Evolutionary conservation across 1,140 invertebrate genomes (phyloP).

Genomic region (Heliconius congener): DNA sequence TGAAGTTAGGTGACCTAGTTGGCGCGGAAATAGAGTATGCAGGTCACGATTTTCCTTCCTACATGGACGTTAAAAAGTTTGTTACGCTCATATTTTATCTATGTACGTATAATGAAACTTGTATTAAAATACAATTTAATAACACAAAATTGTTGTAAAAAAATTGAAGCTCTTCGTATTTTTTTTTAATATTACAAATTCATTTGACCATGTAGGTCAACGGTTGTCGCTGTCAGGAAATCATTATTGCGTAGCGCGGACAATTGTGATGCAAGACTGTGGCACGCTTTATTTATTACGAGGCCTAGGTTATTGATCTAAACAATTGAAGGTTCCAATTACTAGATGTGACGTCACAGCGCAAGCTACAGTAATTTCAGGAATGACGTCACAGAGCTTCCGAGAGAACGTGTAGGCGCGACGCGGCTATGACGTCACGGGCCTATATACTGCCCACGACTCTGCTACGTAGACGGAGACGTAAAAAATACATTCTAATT

Average conservation of each 20-base stretch:
- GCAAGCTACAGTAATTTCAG: slow-evolving; percentile 50
- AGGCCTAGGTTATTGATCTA: slow-evolving; percentile 47
- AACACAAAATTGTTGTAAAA: neutral
- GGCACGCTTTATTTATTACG: slow-evolving; percentile 51
- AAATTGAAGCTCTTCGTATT: neutral
- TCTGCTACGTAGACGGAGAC: slow-evolving; percentile 39
- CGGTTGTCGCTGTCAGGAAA: slow-evolving; percentile 59
- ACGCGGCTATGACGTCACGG: slow-evolving; percentile 63
- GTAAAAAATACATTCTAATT: neutral
- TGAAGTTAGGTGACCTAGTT: slow-evolving; percentile 65
- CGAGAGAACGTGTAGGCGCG: slow-evolving; percentile 50
- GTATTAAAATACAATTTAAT: neutral
- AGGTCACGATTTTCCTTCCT: slow-evolving; percentile 53
- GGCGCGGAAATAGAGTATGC: slow-evolving; percentile 50
- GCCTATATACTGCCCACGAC: slow-evolving; percentile 49
- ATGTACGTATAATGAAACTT: neutral
- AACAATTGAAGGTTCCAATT: slow-evolving; percentile 55
- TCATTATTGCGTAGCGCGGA: slow-evolving; percentile 59
- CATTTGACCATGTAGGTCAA: slow-evolving; percentile 62
- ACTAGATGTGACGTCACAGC: slow-evolving; percentile 61
- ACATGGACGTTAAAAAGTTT: neutral
- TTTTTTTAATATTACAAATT: slow-evolving; percentile 46
- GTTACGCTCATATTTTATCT: neutral
- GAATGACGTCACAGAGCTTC: slow-evolving; percentile 56
- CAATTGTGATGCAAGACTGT: slow-evolving; percentile 55